phyloP scores from a whole-genome alignment of 2,797 vertebrate genomes.

The Arctocebus calabarensis region DNA sequence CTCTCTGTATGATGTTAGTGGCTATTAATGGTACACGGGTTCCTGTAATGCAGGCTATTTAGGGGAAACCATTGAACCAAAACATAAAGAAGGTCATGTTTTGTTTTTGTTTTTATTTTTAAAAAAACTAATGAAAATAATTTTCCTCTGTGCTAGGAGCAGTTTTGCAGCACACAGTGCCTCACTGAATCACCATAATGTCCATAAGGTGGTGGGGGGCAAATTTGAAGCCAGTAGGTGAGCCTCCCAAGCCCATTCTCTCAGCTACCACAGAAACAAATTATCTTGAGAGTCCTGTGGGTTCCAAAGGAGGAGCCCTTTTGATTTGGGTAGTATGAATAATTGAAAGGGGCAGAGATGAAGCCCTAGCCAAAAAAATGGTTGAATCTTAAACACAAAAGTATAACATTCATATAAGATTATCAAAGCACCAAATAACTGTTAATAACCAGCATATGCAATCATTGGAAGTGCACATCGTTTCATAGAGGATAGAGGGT shows the following conservation, averaged over 20 bases:
- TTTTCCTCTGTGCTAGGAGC: background rate
- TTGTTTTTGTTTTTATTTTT: background rate
- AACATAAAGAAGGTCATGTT: background rate
- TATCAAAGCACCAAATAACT: background rate
- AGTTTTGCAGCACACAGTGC: background rate
- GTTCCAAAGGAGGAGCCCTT: background rate
- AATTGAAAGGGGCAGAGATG: background rate
- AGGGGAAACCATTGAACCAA: slow-evolving; percentile 49
- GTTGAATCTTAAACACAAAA: slow-evolving; percentile 32
- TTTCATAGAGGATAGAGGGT: background rate
- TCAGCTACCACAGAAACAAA: background rate
- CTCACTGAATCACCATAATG: background rate
- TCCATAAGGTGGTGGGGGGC: background rate
- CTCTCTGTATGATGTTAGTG: background rate
- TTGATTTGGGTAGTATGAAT: background rate
- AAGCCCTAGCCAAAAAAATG: background rate
- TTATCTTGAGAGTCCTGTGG: background rate
- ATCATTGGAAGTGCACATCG: background rate
- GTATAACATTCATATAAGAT: background rate
- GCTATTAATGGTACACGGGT: background rate
- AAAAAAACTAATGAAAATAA: background rate
- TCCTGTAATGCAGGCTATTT: background rate
- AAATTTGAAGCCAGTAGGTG: background rate
- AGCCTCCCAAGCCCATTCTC: background rate
- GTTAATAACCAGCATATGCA: background rate